Conservation (phyloP, 2,113 vertebrate species). For the Noctilio leporinus region DNA sequence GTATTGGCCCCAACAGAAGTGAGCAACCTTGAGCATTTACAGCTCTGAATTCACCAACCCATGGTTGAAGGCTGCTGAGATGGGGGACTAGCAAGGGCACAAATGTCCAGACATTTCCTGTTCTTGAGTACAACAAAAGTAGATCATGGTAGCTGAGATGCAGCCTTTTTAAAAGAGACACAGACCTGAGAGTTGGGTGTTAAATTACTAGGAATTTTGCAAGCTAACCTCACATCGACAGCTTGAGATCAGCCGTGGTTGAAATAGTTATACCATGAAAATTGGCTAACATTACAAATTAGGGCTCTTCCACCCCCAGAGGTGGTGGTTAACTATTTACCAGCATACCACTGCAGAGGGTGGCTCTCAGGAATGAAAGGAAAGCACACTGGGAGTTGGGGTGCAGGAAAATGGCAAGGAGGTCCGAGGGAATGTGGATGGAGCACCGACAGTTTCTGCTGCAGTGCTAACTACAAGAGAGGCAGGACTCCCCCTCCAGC, state of each 20-base stretch:
- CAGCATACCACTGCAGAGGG: background rate
- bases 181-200: background rate
- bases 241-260: background rate
- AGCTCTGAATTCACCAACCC: background rate
- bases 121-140: background rate
- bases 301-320: background rate
- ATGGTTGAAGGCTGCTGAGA: background rate
- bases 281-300: background rate
- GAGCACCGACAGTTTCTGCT: background rate
- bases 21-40: background rate
- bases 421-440: background rate
- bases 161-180: background rate
- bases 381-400: background rate
- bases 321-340: background rate
- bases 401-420: background rate
- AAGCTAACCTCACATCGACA: background rate
- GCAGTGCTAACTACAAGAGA: rapidly evolving
- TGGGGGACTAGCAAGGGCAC: background rate
- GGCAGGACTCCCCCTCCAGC: too few relatives aligned
- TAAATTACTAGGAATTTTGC: background rate
- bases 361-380: background rate
- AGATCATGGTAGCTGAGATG: background rate
- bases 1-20: background rate
- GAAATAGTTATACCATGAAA: background rate
- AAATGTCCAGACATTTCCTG: background rate